Evolutionary conservation across 2,113 vertebrate genomes (phyloP), one percentile per base, ranked within the genome.

Genomic region (Baryphthengus martii): DNA sequence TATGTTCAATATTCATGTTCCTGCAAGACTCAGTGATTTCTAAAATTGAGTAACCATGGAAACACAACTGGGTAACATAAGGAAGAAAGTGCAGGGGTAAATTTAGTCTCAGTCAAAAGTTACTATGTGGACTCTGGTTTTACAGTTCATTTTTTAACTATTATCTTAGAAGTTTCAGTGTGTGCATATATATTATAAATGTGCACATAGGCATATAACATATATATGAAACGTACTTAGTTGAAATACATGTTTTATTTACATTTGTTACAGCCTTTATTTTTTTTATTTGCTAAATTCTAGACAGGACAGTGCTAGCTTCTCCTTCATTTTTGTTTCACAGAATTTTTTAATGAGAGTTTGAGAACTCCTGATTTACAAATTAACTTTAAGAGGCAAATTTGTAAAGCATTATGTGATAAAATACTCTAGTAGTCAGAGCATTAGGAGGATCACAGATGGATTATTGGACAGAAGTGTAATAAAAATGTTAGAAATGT

Each of bases 21-120:
- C 29, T 23, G 25, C 45, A 88, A 95, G 56, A 75, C 53, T 87
- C 25, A 23, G 58, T 78, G 88, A 85, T 67, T 93, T 95, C 68
- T 87, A 62, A 90, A 95, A 79, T 35, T 85, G 66, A 66, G 83
- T 96, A 94, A 93, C 93, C 65, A 87, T 94, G 66, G 96, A 90
- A 93, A 95, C 92, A 84, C 73, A 84, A 84, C 65, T 87, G 80
- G 53, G 47, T 92, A 92, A 74, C 63, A 86, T 76, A 86, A 63
- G 35, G 67, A 91, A 80, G 67, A 86, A 91, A 42, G 12, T 84
- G 28, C 31, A 90, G 47, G 61, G 81, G 73, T 74, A 94, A 84
- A 90, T 90, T 92, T 94, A 72, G 59, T 94, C 94, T 88, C 81
- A 74, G 86, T 72, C 21, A 84, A 45, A 95, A 86, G 11, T 84